Evolutionary conservation across 2,113 vertebrate genomes (phyloP), one percentile per base, ranked within the genome.

Genomic region (Uria lomvia): DNA sequence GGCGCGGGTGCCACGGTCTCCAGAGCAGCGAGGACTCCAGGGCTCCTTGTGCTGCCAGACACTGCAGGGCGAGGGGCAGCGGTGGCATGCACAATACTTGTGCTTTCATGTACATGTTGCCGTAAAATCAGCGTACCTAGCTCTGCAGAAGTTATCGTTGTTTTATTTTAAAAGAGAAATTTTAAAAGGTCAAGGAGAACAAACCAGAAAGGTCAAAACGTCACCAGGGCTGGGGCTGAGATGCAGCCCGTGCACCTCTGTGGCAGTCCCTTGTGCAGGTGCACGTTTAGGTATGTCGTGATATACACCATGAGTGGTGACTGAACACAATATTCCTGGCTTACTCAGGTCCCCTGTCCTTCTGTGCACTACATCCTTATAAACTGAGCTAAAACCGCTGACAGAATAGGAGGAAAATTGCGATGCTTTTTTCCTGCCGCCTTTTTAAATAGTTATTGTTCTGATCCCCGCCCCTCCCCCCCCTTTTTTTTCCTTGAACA

Each of bases 281-380:
- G n/a, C 15, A 0, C 1, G 0, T 6, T 6, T 70, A 43, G 65
- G 7, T 42, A 4, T 3, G 5, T 21, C 15, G 2, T 5, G 27
- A 5, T 11, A 15, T 2, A 32, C 30, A 49, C 12, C 1, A 0
- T 11, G 43, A 38, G 21, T 29, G 16, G 59, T 16, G 38, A 6
- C 43, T 24, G 38, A 74, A 21, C 7, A 11, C 49, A 13, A 1
- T 7, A 18, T n/a, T 72, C 36, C 15, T 47, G 36, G 24, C 30
- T 72, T 34, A 52, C 32, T 9, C 21, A 23, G 49, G 29, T 27
- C 75, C 13, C 65, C 17, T 5, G 9, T 45, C 29, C 59, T 63
- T 36, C 38, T 21, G 17, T 38, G 27, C 0, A 0, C 60, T 27
- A 4, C 23, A 7, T 42, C 34, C 38, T 13, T 32, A 9, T 3